Evolutionary conservation across 2,888 invertebrate species (phyloP), one percentile per base, ranked within the genome.

Genomic region (Choreutis nemorana): DNA sequence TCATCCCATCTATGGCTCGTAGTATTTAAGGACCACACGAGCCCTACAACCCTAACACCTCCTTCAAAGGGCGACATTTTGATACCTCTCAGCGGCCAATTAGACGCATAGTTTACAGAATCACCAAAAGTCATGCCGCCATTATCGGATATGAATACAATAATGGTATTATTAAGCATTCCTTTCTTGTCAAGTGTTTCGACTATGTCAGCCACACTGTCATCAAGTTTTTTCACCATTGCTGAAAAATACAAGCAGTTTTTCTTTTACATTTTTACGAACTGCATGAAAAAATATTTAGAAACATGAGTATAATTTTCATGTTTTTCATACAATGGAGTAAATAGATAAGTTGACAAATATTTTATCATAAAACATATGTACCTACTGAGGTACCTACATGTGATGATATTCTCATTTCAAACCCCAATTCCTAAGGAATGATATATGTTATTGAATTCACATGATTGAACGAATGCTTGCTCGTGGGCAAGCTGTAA

Each of bases 81-180:
- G 50, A 50, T 40, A 23, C 91, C 91, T 57, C 88, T 80, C 7
- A 91, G 57, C n/a, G 91, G 91, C 80, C 83, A 89, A 64, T 91
- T 91, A 10, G 89, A 90, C 6, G 86, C 91, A 27, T 83, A 83
- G 62, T 93, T 95, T 28, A 79, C 55, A 49, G 86, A 84, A 27
- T 81, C 47, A 0, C 91, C 93, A 31, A 81, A 71, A 1, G 91
- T 87, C 27, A 91, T 90, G 0, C 87, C 91, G 0, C 94, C 94
- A 55, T 96, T 96, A 56, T 96, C 97, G 7, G 93, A 89, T 42
- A 89, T 84, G 55, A 96, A 97, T 1, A 93, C 63, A 29, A 97
- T 81, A 25, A 97, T 84, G 1, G 93, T 89, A 54, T 95, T 88
- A 23, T 91, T 75, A 38, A 95, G 70, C 66, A 94, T 87, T 2